phyloP scores from a whole-genome alignment of 2,797 vertebrate genomes.

The Chaetophractus vellerosus region DNA sequence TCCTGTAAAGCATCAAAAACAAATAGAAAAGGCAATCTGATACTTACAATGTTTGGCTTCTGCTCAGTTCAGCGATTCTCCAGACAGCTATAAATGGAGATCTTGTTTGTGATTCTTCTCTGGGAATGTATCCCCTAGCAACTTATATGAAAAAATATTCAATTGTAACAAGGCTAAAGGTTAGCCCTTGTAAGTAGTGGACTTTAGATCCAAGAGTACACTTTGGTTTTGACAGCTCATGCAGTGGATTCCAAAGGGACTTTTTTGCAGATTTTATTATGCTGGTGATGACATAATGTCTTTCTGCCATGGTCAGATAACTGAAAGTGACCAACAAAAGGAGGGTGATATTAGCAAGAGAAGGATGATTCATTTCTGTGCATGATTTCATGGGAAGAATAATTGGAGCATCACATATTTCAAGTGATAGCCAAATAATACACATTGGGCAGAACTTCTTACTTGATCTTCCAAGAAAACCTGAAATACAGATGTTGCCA shows the following conservation, averaged over 20 bases:
- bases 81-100: constrained; percentile 79
- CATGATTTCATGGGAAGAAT: constrained; percentile 90
- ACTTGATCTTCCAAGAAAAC: constrained; percentile 86
- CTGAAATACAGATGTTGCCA: constrained; percentile 89
- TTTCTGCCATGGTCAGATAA: constrained; percentile 85
- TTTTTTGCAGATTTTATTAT: constrained; percentile 84
- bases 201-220: constrained; percentile 77
- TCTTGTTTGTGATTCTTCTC: constrained; percentile 79
- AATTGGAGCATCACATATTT: constrained; percentile 90
- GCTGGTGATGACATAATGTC: constrained; percentile 88
- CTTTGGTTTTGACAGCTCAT: constrained; percentile 69
- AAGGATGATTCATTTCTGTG: constrained; percentile 78
- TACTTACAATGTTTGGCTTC: constrained; percentile 70
- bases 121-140: constrained; percentile 65
- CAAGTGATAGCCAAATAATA: constrained; percentile 89
- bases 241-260: constrained; percentile 78
- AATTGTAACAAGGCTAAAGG: constrained; percentile 63
- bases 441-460: constrained; percentile 85
- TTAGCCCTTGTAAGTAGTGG: constrained; percentile 70
- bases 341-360: constrained; percentile 35
- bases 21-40: constrained; percentile 70
- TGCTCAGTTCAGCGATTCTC: constrained; percentile 78
- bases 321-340: constrained; percentile 86
- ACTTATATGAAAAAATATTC: constrained; percentile 60
- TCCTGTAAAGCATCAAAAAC: constrained; percentile 21